Percentiles rank a stretch among this genome's conserved stretches.
phyloP scores from a whole-genome alignment of 1,140 invertebrate species.

The Hydropsyche tenuis region DNA sequence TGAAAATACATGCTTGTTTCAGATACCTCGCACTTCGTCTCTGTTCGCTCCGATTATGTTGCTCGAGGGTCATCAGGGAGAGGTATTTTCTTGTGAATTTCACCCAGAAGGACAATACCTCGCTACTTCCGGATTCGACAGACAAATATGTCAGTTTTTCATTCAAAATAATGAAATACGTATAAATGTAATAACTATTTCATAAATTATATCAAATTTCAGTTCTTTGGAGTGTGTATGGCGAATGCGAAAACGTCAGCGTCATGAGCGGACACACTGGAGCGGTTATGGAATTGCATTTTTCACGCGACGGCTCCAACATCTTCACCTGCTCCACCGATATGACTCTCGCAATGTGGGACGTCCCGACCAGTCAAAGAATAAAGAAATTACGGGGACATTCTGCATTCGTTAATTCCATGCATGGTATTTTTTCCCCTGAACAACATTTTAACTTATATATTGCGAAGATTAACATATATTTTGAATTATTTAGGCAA shows the following conservation, averaged over 20 bases:
- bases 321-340: conserved; percentile 95
- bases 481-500: conserved; percentile 64
- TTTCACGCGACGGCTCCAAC: conserved; percentile 90
- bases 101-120: conserved; percentile 95
- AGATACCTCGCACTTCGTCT: conserved; percentile 84
- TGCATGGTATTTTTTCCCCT: conserved; percentile 62
- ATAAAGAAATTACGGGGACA: conserved; percentile 94
- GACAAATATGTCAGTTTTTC: conserved; percentile 88
- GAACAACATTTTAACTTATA: conserved; percentile 24
- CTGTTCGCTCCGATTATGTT: conserved; percentile 95
- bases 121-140: conserved; percentile 95
- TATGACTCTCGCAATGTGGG: conserved; percentile 95
- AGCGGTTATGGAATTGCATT: conserved; percentile 95
- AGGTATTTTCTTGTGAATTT: conserved; percentile 93
- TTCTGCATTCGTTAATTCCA: conserved; percentile 86
- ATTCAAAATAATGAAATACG: background rate
- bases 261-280: conserved; percentile 93
- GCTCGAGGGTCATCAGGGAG: conserved; percentile 95
- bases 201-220: too few relatives aligned
- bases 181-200: too few relatives aligned
- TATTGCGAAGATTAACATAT: background rate
- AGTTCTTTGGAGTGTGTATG: conserved; percentile 98
- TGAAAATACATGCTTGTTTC: conserved; percentile 35
- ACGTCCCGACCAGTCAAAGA: conserved; percentile 84
- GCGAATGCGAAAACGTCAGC: conserved; percentile 97